Conservation (phyloP, 2,797 vertebrate genomes). For the Halcyon smyrnensis region DNA sequence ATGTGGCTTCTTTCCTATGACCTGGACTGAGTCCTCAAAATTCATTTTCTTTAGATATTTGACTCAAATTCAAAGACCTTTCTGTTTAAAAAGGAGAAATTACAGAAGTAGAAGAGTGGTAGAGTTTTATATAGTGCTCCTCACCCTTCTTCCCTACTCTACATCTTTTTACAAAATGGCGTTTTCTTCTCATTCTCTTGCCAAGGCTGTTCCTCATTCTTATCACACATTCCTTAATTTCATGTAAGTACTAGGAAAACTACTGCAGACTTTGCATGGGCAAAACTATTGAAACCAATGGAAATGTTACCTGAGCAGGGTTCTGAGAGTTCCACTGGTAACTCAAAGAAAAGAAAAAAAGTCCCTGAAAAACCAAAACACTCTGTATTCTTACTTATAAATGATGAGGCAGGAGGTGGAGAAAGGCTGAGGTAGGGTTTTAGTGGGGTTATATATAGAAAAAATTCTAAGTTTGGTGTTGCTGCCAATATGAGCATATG, state of each 20-base stretch:
- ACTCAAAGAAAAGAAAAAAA: neutral
- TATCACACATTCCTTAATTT: conserved; percentile 30
- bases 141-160: neutral
- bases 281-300: neutral
- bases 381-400: neutral
- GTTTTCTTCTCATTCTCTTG: neutral
- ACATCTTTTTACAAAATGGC: neutral
- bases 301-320: conserved; percentile 18
- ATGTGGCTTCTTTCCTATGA: conserved; percentile 50
- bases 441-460: conserved; percentile 29
- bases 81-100: conserved; percentile 11
- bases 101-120: neutral
- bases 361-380: conserved; percentile 3
- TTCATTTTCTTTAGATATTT: conserved; percentile 26
- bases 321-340: neutral
- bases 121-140: neutral
- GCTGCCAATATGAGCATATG: conserved; percentile 39
- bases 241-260: conserved; percentile 12
- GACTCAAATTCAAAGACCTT: neutral
- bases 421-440: conserved; percentile 22
- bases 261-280: neutral
- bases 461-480: neutral
- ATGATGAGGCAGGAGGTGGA: neutral
- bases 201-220: conserved; percentile 22
- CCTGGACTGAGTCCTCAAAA: neutral